phyloP scores from a whole-genome alignment of 2,888 invertebrate genomes.

The Macrosiphum euphorbiae region DNA sequence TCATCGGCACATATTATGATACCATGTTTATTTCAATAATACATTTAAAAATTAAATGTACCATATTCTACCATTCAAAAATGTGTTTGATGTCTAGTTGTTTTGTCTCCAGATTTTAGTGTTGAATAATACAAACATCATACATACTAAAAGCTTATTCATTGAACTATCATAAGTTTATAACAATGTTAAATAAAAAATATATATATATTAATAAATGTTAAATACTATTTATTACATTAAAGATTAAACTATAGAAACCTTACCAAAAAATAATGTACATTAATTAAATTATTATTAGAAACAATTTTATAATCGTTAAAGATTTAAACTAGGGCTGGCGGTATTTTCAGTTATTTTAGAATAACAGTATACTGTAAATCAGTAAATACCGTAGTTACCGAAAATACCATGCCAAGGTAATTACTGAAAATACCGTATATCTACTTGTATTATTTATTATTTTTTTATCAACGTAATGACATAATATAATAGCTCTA shows the following conservation, averaged over 20 bases:
- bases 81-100: neutral
- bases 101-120: neutral
- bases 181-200: neutral
- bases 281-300: neutral
- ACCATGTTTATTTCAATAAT: slow-evolving; percentile 10
- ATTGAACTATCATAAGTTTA: neutral
- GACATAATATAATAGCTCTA: neutral
- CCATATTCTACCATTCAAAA: neutral
- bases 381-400: no score
- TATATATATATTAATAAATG: neutral
- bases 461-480: neutral
- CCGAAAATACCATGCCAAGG: no score
- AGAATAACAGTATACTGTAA: no score
- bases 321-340: neutral
- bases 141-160: neutral
- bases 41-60: neutral
- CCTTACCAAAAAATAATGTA: neutral
- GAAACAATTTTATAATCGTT: neutral
- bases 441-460: no score
- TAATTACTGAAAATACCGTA: no score
- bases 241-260: neutral
- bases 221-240: neutral
- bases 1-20: neutral
- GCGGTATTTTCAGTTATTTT: no score
- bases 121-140: neutral